A percentile compares a stretch with the other conserved stretches of the same genome.
Evolutionary conservation across 2,113 vertebrate genomes (phyloP).

Genomic region (Pelecanoides urinatrix): DNA sequence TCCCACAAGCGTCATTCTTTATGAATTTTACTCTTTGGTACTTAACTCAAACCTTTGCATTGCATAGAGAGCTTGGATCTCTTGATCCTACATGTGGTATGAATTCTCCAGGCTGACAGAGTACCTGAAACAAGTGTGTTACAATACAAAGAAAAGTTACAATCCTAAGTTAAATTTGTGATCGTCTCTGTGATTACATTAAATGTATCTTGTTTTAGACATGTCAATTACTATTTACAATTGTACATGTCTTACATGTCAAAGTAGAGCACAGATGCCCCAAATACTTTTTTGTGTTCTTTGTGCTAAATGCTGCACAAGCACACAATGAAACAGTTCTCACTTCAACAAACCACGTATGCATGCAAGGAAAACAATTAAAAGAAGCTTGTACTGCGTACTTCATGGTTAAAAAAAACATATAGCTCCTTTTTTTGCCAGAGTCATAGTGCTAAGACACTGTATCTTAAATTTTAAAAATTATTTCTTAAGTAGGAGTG

Average conservation of each 20-base stretch:
- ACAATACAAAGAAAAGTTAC: neutral
- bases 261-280: neutral
- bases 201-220: neutral
- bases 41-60: neutral
- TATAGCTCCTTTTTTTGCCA: neutral
- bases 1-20: neutral
- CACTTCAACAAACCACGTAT: neutral
- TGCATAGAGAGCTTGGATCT: neutral
- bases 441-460: neutral
- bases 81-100: neutral
- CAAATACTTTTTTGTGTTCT: neutral
- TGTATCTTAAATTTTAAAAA: neutral
- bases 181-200: neutral
- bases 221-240: neutral
- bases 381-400: neutral
- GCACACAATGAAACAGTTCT: neutral
- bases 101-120: neutral
- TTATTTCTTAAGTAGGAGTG: neutral
- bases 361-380: neutral
- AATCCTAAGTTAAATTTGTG: neutral
- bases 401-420: neutral
- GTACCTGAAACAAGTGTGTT: neutral
- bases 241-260: neutral
- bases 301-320: neutral
- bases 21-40: neutral